These are phyloP conservation scores for Protaetia brevitarsis DNA, from an alignment of 1,140 invertebrate species.

Conservation along the genomic window DNA sequence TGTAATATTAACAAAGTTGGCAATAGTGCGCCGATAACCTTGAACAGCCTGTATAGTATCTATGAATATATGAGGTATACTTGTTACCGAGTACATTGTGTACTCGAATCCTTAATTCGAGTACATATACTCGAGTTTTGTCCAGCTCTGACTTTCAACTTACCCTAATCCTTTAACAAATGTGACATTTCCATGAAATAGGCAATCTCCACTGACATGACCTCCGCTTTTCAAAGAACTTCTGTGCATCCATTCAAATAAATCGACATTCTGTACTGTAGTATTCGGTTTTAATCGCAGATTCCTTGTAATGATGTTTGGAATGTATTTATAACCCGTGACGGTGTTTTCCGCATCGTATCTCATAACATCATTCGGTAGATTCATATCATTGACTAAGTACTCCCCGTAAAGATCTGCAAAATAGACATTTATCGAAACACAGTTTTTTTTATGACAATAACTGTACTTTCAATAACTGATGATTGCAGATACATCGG, in stretches of 20 bases:
- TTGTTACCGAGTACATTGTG: no score
- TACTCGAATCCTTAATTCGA: no score
- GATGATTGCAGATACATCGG: slow-evolving; percentile 33
- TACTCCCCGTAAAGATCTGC: slow-evolving; percentile 32
- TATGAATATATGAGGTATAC: no score
- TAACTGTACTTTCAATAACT: slow-evolving; percentile 25
- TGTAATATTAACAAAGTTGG: no score
- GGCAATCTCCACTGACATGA: slow-evolving; percentile 32
- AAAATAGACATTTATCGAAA: neutral
- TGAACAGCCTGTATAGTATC: no score
- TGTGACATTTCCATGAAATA: slow-evolving; percentile 31
- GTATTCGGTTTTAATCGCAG: slow-evolving; percentile 39
- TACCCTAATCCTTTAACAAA: slow-evolving; percentile 38
- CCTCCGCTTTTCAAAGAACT: slow-evolving; percentile 38
- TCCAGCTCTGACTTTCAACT: no score
- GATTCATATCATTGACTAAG: slow-evolving; percentile 48
- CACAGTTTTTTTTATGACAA: no score
- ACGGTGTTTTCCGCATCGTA: slow-evolving; percentile 43
- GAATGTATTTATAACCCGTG: slow-evolving; percentile 44
- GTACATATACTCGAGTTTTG: no score
- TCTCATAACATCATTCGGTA: slow-evolving; percentile 48
- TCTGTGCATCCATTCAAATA: slow-evolving; percentile 48
- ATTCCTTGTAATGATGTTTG: slow-evolving; percentile 37
- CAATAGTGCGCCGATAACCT: no score
- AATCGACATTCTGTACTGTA: slow-evolving; percentile 47